A percentile compares a stretch with the other conserved stretches of the same genome.
phyloP scores from a whole-genome alignment of 1,140 invertebrate genomes.

The Zeugodacus cucurbitae region DNA sequence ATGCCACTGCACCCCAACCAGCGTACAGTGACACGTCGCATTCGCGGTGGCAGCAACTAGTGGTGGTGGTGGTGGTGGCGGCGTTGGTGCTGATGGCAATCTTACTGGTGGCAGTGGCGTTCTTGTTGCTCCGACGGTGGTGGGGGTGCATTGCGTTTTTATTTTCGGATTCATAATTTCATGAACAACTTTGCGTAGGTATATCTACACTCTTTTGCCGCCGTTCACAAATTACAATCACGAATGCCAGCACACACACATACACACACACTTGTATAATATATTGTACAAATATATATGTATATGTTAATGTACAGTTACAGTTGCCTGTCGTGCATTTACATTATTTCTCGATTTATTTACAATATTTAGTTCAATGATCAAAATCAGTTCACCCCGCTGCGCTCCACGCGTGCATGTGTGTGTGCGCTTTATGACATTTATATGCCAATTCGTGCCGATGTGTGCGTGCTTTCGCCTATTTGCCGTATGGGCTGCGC shows the following conservation, averaged over 20 bases:
- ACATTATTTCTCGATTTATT: constrained; percentile 27
- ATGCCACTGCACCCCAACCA: constrained; percentile 26
- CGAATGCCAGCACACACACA: not conserved
- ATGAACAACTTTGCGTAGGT: constrained; percentile 35
- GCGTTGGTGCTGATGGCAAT: not conserved
- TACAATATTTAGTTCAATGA: constrained; percentile 33
- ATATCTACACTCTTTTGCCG: not conserved
- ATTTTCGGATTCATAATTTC: constrained; percentile 30
- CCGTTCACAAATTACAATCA: not conserved
- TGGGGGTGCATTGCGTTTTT: not conserved
- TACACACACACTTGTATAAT: not conserved
- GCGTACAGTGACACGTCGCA: constrained; percentile 9
- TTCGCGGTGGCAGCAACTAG: constrained; percentile 34
- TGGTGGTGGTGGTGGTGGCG: not conserved
- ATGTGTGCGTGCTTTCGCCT: not conserved
- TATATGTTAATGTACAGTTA: not conserved
- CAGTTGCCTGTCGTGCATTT: not conserved
- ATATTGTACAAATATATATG: not conserved
- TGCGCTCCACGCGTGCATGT: not conserved
- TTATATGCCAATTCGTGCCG: not conserved
- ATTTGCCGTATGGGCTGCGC: not conserved
- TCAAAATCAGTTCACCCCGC: constrained; percentile 4
- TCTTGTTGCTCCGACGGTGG: not conserved
- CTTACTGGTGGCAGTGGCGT: not conserved
- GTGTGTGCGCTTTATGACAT: not conserved